phyloP scores from a whole-genome alignment of 92 coral and sea anemone genomes.

The Pocillopora grandis region DNA sequence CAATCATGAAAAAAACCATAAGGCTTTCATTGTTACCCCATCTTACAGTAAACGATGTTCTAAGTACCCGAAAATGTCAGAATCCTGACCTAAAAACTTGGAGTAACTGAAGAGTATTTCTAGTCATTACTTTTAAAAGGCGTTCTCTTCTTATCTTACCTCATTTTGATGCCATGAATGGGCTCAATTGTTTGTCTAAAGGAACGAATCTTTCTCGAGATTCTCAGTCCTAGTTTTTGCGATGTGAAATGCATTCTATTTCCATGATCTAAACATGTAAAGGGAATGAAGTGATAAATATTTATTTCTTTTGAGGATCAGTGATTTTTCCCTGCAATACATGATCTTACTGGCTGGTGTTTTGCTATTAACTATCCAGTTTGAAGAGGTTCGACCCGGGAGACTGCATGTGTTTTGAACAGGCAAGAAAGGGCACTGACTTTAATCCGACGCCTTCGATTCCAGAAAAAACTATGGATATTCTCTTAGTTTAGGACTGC shows the following conservation, averaged over 20 bases:
- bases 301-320: conserved; percentile 43
- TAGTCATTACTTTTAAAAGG: not conserved
- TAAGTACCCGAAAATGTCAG: conserved; percentile 1
- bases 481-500: no score
- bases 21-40: not conserved
- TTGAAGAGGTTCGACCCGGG: conserved; percentile 32
- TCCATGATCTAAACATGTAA: conserved; percentile 37
- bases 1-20: no score
- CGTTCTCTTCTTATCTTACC: conserved; percentile 2
- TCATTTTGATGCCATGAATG: conserved; percentile 46
- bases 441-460: no score
- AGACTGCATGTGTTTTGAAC: not conserved
- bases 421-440: not conserved
- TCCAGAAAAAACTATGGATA: no score
- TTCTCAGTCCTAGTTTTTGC: not conserved
- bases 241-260: conserved; percentile 32
- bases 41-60: not conserved
- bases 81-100: not conserved
- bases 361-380: conserved; percentile 24
- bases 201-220: not conserved
- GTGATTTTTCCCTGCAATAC: conserved; percentile 11
- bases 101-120: not conserved
- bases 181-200: not conserved
- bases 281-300: conserved; percentile 37
- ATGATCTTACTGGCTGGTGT: conserved; percentile 36